Percentiles rank a stretch among this genome's conserved stretches.
These are phyloP conservation scores for Ferdinandea cuprea DNA, from an alignment of 2,888 invertebrate genomes.

Conservation along the genomic window DNA sequence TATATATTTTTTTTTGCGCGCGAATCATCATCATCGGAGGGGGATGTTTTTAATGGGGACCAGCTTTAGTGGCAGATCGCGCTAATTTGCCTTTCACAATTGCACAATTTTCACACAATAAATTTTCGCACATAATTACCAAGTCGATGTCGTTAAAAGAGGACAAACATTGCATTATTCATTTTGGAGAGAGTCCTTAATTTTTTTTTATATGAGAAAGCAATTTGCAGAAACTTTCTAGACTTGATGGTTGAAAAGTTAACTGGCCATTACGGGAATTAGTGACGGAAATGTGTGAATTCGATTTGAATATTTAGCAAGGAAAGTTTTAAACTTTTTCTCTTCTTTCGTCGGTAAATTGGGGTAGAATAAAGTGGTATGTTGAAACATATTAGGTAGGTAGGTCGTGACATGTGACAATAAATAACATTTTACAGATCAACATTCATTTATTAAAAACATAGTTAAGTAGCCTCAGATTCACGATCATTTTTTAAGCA, in stretches of 20 bases:
- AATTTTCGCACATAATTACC: constrained; percentile 70
- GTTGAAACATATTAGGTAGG: too few relatives aligned
- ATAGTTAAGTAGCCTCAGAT: too few relatives aligned
- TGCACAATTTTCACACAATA: constrained; percentile 68
- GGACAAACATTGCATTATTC: constrained; percentile 53
- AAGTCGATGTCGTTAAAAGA: constrained; percentile 53
- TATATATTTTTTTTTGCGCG: not conserved
- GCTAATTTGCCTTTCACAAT: constrained; percentile 68
- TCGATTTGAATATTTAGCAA: not conserved
- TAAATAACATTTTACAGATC: too few relatives aligned
- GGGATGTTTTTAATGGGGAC: constrained; percentile 35
- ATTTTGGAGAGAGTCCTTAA: constrained; percentile 10
- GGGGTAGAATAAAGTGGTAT: too few relatives aligned
- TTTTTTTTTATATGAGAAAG: constrained; percentile 7
- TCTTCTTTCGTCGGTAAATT: too few relatives aligned
- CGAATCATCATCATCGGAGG: not conserved
- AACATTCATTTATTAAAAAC: too few relatives aligned
- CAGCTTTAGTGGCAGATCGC: constrained; percentile 53
- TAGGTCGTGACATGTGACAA: too few relatives aligned
- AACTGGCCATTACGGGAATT: not conserved
- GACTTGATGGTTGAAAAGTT: constrained; percentile 30
- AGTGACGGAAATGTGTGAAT: constrained; percentile 8
- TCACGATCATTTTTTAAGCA: too few relatives aligned
- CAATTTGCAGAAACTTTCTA: constrained; percentile 22
- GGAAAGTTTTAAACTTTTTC: too few relatives aligned